Conservation (phyloP, 2,888 invertebrate genomes). For the Seira ritae region DNA sequence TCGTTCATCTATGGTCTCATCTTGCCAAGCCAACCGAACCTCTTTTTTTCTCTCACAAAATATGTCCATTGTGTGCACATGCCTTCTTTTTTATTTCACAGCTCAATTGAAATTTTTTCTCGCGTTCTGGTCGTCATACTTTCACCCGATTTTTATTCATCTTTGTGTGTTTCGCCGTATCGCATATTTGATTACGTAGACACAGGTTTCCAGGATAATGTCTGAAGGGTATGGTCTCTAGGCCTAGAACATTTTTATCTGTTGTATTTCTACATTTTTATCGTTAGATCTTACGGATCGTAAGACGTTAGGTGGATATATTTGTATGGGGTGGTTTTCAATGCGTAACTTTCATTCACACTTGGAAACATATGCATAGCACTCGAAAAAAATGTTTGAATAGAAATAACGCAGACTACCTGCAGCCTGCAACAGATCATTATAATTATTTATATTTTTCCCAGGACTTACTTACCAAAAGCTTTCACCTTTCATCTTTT, state of each 20-base stretch:
- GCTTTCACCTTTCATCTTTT: too few species aligned
- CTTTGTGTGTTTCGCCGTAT: background rate
- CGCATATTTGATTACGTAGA: background rate
- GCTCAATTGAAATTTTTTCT: slow-evolving; percentile 60
- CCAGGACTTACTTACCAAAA: too few species aligned
- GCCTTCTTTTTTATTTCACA: slow-evolving; percentile 13
- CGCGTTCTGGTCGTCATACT: slow-evolving; percentile 21
- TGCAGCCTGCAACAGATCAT: too few species aligned
- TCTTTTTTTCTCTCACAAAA: slow-evolving; percentile 29
- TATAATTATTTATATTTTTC: too few species aligned
- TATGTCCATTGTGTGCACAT: slow-evolving; percentile 49
- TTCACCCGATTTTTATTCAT: slow-evolving; percentile 14
- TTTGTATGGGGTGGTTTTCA: too few species aligned
- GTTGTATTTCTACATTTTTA: background rate
- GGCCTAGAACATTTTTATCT: background rate
- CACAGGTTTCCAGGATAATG: slow-evolving; percentile 13
- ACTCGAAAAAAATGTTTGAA: too few species aligned
- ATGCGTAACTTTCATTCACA: too few species aligned
- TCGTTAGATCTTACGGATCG: background rate
- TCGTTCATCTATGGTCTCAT: slow-evolving; percentile 36
- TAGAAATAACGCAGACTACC: too few species aligned
- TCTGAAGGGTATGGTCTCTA: background rate
- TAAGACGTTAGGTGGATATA: too few species aligned
- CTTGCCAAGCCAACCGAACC: slow-evolving; percentile 26
- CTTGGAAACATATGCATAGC: too few species aligned